A percentile compares a stretch with the other conserved stretches of the same genome.
phyloP scores from a whole-genome alignment of 2,888 invertebrate species.

The Ornithoptera alexandrae region DNA sequence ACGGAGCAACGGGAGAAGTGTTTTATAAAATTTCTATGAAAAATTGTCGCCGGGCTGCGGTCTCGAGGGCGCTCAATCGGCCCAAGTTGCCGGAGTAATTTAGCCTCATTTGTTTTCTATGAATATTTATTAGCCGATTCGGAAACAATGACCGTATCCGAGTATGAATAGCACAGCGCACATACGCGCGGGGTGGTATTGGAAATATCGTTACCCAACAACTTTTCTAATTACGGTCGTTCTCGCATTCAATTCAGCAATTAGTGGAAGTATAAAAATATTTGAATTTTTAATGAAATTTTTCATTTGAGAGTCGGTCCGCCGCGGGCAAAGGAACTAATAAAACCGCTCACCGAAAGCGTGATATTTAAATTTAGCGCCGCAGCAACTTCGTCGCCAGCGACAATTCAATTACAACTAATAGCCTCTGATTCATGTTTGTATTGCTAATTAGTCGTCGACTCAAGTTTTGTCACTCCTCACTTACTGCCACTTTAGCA shows the following conservation, averaged over 20 bases:
- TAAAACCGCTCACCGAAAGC: constrained; percentile 61
- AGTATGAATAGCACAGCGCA: constrained; percentile 41
- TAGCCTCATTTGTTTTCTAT: constrained; percentile 68
- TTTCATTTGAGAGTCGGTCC: constrained; percentile 32
- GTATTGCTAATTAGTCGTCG: constrained; percentile 78
- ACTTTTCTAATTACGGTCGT: constrained; percentile 36
- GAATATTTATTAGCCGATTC: constrained; percentile 68
- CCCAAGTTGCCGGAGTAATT: constrained; percentile 57
- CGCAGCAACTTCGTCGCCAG: constrained; percentile 70
- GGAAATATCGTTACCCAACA: constrained; percentile 28
- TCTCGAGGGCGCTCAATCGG: constrained; percentile 48
- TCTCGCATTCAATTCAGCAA: constrained; percentile 30
- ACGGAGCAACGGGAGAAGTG: constrained; percentile 57
- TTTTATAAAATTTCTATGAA: constrained; percentile 70
- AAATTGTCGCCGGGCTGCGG: constrained; percentile 53
- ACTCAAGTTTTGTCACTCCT: constrained; percentile 78
- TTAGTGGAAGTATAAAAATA: constrained; percentile 34
- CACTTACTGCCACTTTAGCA: constrained; percentile 62
- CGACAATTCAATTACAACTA: constrained; percentile 79
- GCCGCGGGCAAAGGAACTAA: constrained; percentile 43
- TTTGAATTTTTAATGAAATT: constrained; percentile 36
- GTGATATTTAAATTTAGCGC: constrained; percentile 75
- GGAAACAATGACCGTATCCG: constrained; percentile 65
- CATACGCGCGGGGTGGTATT: constrained; percentile 50
- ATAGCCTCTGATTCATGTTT: constrained; percentile 80